These are phyloP conservation scores for Agelaius tricolor DNA, from an alignment of 2,113 vertebrate genomes.

Conservation along the genomic window DNA sequence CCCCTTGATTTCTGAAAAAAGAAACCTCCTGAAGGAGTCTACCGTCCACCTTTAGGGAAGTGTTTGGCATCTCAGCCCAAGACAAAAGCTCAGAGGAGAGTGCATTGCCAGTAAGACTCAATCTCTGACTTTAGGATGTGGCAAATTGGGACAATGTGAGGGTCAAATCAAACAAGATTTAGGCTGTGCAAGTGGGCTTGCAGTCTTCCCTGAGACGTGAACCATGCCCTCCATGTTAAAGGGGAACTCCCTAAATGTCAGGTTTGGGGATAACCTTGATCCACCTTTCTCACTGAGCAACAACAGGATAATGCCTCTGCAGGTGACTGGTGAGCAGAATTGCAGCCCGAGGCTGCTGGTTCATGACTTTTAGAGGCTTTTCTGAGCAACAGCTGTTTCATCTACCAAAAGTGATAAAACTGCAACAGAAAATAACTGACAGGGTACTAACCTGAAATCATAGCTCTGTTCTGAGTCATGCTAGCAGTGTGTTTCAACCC, in stretches of 20 bases:
- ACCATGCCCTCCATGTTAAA: background rate
- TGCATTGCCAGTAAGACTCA: background rate
- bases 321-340: fast-evolving
- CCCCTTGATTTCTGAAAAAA: background rate
- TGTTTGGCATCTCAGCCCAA: background rate
- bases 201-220: background rate
- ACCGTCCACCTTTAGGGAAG: background rate
- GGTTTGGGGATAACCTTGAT: background rate
- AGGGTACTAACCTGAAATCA: background rate
- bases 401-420: background rate
- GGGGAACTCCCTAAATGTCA: background rate
- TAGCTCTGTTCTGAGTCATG: background rate
- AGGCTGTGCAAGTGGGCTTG: background rate
- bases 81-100: background rate
- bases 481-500: background rate
- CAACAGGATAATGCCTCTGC: background rate
- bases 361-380: background rate
- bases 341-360: background rate
- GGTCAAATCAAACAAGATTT: background rate
- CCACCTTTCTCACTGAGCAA: background rate
- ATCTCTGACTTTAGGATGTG: background rate
- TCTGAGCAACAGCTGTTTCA: background rate
- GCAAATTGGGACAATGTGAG: fast-evolving
- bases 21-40: background rate
- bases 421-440: background rate